Base-by-base conservation (phyloP, 1,140 invertebrate species). In the Amyelois transitella region DNA sequence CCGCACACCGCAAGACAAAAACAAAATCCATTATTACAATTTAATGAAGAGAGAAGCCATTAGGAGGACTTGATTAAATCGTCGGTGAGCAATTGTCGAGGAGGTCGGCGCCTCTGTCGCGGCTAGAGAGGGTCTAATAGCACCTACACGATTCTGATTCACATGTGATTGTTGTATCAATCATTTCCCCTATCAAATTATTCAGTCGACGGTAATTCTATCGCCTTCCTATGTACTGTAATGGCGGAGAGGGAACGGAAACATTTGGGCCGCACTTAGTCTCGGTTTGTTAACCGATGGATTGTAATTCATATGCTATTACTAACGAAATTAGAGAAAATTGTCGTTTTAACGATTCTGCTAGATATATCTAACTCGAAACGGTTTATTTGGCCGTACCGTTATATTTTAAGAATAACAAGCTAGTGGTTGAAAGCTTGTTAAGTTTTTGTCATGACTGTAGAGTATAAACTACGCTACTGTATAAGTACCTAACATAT, bases 121-220 rank as follows among this genome's bases (percentile, higher is more conserved):
- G 64, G 66, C 66, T 66, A 60, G 32, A 14, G 32, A n/a, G 58
- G 71, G 72, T 69, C 69, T 86, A 85, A 86, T 86, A 72, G 78
- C 69, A 68, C 68, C 68, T 62, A 72, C 83, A 85, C 83, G 81
- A 81, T 77, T 86, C 69, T 81, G 73, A 83, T 84, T 86, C 32
- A 86, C 74, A 69, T 74, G 72, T 78, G 84, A 85, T 87, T 78
- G 77, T 84, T 81, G 80, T 84, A 87, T 87, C 84, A 87, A 87
- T 87, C 84, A 85, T 85, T 84, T 83, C 78, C 78, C 72, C 74
- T 83, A 86, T 83, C 81, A 85, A 83, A 87, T 87, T 82, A 87
- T 85, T 79, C 81, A 81, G 83, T 81, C 78, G 81, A 67, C 65
- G 69, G 75, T 84, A 80, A 83, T 86, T 83, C 66, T 83, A 82